phyloP scores from a whole-genome alignment of 1,140 invertebrate genomes.

The Pygmarrhopalites habei region DNA sequence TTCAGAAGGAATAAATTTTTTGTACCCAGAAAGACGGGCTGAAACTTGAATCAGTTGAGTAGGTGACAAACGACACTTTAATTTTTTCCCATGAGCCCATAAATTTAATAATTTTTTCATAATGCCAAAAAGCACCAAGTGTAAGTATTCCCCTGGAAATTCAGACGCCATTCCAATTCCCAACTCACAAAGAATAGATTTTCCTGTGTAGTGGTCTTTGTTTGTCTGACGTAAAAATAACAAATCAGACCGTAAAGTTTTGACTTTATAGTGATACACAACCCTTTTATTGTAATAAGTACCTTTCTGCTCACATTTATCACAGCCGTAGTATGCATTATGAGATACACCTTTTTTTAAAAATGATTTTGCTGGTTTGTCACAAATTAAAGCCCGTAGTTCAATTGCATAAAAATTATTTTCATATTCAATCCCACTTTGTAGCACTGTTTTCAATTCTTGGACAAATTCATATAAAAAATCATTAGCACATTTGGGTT shows the following conservation, averaged over 20 bases:
- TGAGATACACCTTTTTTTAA: slow-evolving; percentile 42
- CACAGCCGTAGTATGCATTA: slow-evolving; percentile 42
- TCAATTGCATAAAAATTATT: background rate
- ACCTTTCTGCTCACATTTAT: slow-evolving; percentile 42
- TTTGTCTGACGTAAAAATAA: slow-evolving; percentile 25
- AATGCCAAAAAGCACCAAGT: slow-evolving; percentile 42
- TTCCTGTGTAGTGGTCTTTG: slow-evolving; percentile 29
- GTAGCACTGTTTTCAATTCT: background rate
- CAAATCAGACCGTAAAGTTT: slow-evolving; percentile 38
- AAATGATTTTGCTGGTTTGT: slow-evolving; percentile 44
- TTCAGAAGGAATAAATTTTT: slow-evolving; percentile 17
- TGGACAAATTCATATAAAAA: background rate
- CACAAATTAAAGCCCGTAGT: slow-evolving; percentile 41
- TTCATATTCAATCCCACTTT: background rate
- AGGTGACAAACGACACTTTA: background rate
- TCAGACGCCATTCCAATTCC: slow-evolving; percentile 1
- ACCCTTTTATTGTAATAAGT: slow-evolving; percentile 27
- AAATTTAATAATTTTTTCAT: slow-evolving; percentile 40
- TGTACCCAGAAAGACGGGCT: background rate
- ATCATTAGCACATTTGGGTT: background rate
- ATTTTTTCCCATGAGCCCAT: no score
- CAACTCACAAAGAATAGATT: background rate
- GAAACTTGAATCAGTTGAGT: background rate
- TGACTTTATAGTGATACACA: slow-evolving; percentile 37
- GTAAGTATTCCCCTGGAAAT: slow-evolving; percentile 41